Evolutionary conservation across 2,888 invertebrate species (phyloP).

Genomic region (Trimorus sp.): DNA sequence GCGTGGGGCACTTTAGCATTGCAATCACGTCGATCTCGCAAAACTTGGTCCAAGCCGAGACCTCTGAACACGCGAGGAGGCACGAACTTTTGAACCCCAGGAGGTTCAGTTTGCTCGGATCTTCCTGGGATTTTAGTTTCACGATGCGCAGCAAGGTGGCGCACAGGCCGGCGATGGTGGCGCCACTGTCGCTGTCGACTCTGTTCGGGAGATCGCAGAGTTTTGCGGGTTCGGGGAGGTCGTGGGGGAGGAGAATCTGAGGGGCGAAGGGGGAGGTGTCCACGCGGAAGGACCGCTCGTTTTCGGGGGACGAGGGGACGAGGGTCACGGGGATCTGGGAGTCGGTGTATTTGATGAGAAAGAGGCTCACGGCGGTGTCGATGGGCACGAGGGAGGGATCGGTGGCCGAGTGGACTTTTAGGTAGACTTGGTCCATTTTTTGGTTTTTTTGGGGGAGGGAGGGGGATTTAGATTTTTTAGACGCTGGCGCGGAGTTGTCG

Average conservation of each 20-base stretch:
- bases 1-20: slow-evolving; percentile 83
- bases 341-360: slow-evolving; percentile 84
- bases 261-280: slow-evolving; percentile 78
- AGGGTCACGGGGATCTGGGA: slow-evolving; percentile 82
- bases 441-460: too few species aligned
- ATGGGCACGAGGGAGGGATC: slow-evolving; percentile 81
- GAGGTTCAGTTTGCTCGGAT: slow-evolving; percentile 82
- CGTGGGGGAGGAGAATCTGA: slow-evolving; percentile 73
- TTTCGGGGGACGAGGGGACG: slow-evolving; percentile 75
- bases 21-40: slow-evolving; percentile 92
- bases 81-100: slow-evolving; percentile 92
- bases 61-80: slow-evolving; percentile 91
- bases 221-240: slow-evolving; percentile 81
- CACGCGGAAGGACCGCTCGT: slow-evolving; percentile 75
- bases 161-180: slow-evolving; percentile 89
- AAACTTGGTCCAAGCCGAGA: slow-evolving; percentile 94
- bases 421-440: slow-evolving; percentile 73
- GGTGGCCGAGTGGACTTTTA: slow-evolving; percentile 74
- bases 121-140: slow-evolving; percentile 76
- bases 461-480: slow-evolving; percentile 36
- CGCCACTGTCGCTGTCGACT: slow-evolving; percentile 83
- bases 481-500: slow-evolving; percentile 77
- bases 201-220: slow-evolving; percentile 86
- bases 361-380: slow-evolving; percentile 86
- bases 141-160: slow-evolving; percentile 87